These are phyloP conservation scores for Drosophila histrio DNA, from an alignment of 2,888 invertebrate species.

Conservation along the genomic window DNA sequence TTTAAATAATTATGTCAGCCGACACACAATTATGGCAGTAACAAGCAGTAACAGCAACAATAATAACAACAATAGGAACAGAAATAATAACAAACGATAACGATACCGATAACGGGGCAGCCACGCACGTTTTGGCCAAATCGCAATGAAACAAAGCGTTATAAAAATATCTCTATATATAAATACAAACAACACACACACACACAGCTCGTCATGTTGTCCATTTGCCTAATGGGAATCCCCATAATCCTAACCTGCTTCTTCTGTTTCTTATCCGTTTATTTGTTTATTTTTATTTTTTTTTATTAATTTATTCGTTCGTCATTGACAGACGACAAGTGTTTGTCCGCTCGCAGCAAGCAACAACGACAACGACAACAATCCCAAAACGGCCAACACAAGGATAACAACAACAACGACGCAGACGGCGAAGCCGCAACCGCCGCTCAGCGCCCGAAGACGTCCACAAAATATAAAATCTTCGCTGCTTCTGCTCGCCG, in stretches of 20 bases:
- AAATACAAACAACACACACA: constrained; percentile 33
- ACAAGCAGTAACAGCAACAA: background rate
- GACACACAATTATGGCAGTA: constrained; percentile 17
- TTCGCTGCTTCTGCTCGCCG: constrained; percentile 44
- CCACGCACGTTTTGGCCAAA: constrained; percentile 47
- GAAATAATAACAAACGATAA: constrained; percentile 48
- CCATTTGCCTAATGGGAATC: background rate
- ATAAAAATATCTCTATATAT: background rate
- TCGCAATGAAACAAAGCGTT: constrained; percentile 4
- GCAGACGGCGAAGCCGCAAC: constrained; percentile 38
- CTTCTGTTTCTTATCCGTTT: background rate
- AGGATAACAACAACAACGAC: constrained; percentile 30
- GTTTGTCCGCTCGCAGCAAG: constrained; percentile 75
- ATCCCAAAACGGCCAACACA: constrained; percentile 78
- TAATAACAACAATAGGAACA: constrained; percentile 9
- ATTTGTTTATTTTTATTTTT: background rate
- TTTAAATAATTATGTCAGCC: constrained; percentile 74
- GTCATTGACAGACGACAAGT: constrained; percentile 62
- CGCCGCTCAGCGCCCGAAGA: constrained; percentile 34
- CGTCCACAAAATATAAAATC: constrained; percentile 6
- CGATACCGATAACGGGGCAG: constrained; percentile 32
- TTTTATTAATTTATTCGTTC: background rate
- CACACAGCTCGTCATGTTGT: background rate
- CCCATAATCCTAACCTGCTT: background rate
- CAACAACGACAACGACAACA: constrained; percentile 48